These are phyloP conservation scores for Alectoris magna DNA, from an alignment of 2,797 vertebrate genomes.

Conservation along the genomic window DNA sequence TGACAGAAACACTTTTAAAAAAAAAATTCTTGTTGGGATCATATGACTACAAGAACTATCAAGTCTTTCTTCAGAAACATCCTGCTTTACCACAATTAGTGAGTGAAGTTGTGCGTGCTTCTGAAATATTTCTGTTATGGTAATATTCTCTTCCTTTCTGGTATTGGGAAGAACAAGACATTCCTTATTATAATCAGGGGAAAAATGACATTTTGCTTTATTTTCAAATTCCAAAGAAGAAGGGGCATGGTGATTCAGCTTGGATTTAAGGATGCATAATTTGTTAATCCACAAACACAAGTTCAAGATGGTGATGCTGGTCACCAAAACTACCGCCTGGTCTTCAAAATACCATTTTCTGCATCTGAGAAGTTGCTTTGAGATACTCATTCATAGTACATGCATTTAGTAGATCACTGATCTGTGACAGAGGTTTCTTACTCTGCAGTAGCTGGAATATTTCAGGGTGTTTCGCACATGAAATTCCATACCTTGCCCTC, in stretches of 20 bases:
- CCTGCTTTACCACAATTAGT: not conserved
- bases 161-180: not conserved
- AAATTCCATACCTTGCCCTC: not conserved
- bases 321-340: not conserved
- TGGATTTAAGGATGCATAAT: not conserved
- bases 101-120: not conserved
- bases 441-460: not conserved
- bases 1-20: not conserved
- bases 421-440: not conserved
- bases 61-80: not conserved
- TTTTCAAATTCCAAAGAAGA: not conserved
- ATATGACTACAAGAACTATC: not conserved
- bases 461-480: not conserved
- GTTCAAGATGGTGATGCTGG: not conserved
- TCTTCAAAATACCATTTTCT: not conserved
- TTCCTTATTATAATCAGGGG: not conserved
- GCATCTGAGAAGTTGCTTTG: not conserved
- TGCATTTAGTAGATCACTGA: not conserved
- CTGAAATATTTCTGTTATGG: not conserved
- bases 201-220: not conserved
- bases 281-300: not conserved
- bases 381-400: rapidly evolving
- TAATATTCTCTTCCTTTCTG: not conserved
- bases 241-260: not conserved
- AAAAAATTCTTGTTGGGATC: not conserved